phyloP scores from a whole-genome alignment of 2,888 invertebrate species.

The Anoplius nigerrimus region DNA sequence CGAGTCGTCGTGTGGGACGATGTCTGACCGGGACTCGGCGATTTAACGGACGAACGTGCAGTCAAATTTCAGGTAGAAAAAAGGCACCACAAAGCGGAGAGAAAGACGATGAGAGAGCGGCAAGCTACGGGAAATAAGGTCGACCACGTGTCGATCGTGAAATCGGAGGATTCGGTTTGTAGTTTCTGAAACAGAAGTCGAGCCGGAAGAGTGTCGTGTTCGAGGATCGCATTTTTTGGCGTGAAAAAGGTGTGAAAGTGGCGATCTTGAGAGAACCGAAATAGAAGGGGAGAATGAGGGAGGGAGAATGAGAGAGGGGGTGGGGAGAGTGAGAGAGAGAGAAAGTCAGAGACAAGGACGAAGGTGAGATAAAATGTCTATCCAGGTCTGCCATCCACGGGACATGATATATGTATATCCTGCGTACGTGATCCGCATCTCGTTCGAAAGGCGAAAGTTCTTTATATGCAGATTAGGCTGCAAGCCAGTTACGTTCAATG shows the following conservation, averaged over 20 bases:
- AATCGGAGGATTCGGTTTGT: slow-evolving; percentile 24
- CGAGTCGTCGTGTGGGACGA: no score
- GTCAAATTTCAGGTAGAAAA: slow-evolving; percentile 16
- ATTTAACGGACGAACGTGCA: no score
- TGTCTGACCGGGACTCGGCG: no score
- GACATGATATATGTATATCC: background rate
- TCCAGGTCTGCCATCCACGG: background rate
- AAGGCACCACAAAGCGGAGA: slow-evolving; percentile 11
- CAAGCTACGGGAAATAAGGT: slow-evolving; percentile 25
- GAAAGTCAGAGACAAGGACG: slow-evolving; percentile 8
- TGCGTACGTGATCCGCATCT: background rate
- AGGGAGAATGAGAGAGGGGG: no score
- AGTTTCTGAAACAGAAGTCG: slow-evolving; percentile 20
- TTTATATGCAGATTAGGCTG: background rate
- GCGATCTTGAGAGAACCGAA: slow-evolving; percentile 11
- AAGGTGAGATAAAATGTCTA: slow-evolving; percentile 2
- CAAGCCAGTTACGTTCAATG: no score
- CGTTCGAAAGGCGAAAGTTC: slow-evolving; percentile 3
- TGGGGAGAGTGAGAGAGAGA: background rate
- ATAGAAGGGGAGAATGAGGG: background rate
- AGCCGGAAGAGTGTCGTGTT: slow-evolving; percentile 16
- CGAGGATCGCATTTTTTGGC: slow-evolving; percentile 7
- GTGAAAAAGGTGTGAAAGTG: background rate
- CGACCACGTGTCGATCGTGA: slow-evolving; percentile 26
- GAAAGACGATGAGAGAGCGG: slow-evolving; percentile 2